Evolutionary conservation across 2,113 vertebrate genomes (phyloP).

Genomic region (Corythoichthys haematopterus): DNA sequence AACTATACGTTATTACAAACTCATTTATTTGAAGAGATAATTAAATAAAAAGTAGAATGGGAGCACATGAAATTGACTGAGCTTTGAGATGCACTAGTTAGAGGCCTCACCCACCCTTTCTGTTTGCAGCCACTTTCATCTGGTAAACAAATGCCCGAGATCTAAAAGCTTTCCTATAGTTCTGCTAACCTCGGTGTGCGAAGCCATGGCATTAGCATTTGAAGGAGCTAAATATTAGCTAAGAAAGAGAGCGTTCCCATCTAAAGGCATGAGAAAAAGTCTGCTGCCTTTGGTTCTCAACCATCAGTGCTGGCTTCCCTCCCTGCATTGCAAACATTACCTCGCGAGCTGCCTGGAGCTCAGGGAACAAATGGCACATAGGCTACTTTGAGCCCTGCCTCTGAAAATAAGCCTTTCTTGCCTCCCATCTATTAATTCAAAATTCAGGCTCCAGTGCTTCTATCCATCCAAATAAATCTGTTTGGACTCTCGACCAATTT

Average conservation of each 20-base stretch:
- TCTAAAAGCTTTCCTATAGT: slow-evolving; percentile 97
- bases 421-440: slow-evolving; percentile 53
- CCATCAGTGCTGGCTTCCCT: slow-evolving; percentile 88
- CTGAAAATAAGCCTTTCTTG: slow-evolving; percentile 57
- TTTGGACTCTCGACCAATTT: slow-evolving; percentile 52
- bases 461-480: slow-evolving; percentile 54
- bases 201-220: slow-evolving; percentile 99
- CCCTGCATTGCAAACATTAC: slow-evolving; percentile 69
- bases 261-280: slow-evolving; percentile 97
- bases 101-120: slow-evolving; percentile 41
- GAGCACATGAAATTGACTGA: slow-evolving; percentile 81
- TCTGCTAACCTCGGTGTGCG: slow-evolving; percentile 99
- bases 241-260: slow-evolving; percentile 90
- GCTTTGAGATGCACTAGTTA: no score
- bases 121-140: slow-evolving; percentile 85
- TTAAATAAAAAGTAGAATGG: slow-evolving; percentile 74
- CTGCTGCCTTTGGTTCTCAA: slow-evolving; percentile 80
- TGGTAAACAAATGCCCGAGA: slow-evolving; percentile 94
- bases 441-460: slow-evolving; percentile 61
- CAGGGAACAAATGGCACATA: slow-evolving; percentile 23
- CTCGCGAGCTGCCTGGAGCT: slow-evolving; percentile 40
- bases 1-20: neutral
- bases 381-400: slow-evolving; percentile 45
- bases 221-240: slow-evolving; percentile 99
- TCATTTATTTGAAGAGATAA: slow-evolving; percentile 53